These are phyloP conservation scores for Polydrusus pterygomalis DNA, from an alignment of 2,888 invertebrate genomes.

Conservation along the genomic window DNA sequence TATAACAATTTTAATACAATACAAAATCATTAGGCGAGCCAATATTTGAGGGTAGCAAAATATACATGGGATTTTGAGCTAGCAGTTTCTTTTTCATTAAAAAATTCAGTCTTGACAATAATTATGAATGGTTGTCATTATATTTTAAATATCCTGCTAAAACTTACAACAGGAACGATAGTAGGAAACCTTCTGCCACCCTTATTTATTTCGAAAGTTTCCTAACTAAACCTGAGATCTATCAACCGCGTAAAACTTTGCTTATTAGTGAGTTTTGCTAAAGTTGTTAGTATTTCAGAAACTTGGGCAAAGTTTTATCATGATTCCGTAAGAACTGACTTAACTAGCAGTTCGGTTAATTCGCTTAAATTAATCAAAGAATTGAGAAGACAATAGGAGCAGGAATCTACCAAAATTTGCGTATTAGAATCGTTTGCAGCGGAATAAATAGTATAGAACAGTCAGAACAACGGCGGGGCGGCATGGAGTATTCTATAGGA, in stretches of 20 bases:
- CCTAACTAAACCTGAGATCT: neutral
- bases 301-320: neutral
- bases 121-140: neutral
- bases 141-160: neutral
- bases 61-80: too few relatives aligned
- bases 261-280: slow-evolving; percentile 17
- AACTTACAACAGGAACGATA: neutral
- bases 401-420: too few relatives aligned
- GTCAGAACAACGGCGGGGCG: too few relatives aligned
- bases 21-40: too few relatives aligned
- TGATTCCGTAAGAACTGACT: neutral
- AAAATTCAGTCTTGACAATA: too few relatives aligned
- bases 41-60: too few relatives aligned
- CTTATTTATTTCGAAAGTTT: neutral
- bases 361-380: slow-evolving; percentile 3
- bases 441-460: too few relatives aligned
- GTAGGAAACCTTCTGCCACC: neutral
- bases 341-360: neutral
- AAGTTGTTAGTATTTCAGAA: slow-evolving; percentile 2
- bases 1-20: too few relatives aligned
- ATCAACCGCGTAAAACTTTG: slow-evolving; percentile 11
- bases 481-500: too few relatives aligned
- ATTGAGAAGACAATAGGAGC: neutral
- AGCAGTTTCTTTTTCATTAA: too few relatives aligned
- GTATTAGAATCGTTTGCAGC: too few relatives aligned